phyloP scores from a whole-genome alignment of 2,113 vertebrate genomes.

The Clinocottus analis region DNA sequence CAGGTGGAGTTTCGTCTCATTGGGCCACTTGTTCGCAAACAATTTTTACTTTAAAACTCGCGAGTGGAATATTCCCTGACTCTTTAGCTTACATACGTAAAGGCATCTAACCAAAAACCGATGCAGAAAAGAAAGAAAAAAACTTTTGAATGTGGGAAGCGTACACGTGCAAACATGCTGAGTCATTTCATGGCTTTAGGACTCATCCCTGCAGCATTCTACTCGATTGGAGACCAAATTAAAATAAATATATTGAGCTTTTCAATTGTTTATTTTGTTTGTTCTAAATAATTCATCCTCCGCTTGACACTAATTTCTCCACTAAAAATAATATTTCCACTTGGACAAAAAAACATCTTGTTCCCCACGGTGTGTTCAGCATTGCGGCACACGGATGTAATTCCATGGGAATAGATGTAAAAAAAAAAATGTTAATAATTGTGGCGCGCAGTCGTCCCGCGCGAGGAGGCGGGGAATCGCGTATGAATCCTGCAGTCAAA shows the following conservation, averaged over 20 bases:
- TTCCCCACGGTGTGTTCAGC: too few species aligned
- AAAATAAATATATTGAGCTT: neutral
- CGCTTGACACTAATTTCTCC: neutral
- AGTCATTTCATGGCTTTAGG: neutral
- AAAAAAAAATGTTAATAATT: too few species aligned
- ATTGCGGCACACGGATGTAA: neutral
- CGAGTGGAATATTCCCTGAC: neutral
- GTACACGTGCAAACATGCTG: neutral
- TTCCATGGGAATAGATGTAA: too few species aligned
- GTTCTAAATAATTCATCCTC: neutral
- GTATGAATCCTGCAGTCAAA: constrained; percentile 3
- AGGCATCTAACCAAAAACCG: neutral
- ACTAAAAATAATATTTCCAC: neutral
- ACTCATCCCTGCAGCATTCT: neutral
- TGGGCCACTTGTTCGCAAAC: neutral
- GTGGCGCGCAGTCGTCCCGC: neutral
- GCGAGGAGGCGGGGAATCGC: too few species aligned
- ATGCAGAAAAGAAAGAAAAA: neutral
- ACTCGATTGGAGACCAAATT: neutral
- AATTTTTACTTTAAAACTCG: neutral
- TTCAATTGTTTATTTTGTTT: neutral
- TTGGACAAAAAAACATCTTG: neutral
- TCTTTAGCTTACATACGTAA: too few species aligned
- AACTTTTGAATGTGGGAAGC: neutral
- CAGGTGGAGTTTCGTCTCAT: neutral